Evolutionary conservation across 2,113 vertebrate species (phyloP), one percentile per base, ranked within the genome.

Genomic region (Carlito syrichta): DNA sequence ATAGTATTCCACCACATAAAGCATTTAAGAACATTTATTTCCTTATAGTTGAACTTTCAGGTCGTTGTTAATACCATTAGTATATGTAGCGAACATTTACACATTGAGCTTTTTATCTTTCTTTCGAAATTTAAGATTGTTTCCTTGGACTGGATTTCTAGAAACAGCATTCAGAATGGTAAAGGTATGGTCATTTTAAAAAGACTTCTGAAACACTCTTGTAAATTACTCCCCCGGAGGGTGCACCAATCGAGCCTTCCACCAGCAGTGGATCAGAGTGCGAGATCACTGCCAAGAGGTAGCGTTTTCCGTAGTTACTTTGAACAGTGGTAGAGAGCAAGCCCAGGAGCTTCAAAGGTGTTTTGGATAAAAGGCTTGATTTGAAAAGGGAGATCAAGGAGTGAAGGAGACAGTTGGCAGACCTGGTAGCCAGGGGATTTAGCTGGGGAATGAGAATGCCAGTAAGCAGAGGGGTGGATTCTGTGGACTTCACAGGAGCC

Each of bases 171-270:
- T 73, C n/a, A 88, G 63, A 50, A 83, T 10, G 88, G 69, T 62
- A 76, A 62, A 76, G 19, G 4, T 56, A n/a, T 1, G 30, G 56
- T 32, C 62, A 45, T 92, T 74, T 38, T 16, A 23, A 68, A 56
- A 73, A 81, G 88, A 63, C 56, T 92, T 68, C 54, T 43, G 74
- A 83, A 83, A n/a, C 52, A 4, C 6, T 74, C 56, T 68, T 79
- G 69, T 82, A 62, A 92, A 66, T 89, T 62, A 87, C 88, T 86
- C 71, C 87, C 76, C 71, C 45, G 45, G 77, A 79, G 45, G 13
- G 27, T 32, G 3, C 4, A 56, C 66, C 56, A 45, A 35, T 83
- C 58, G 50, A 50, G 68, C 77, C 85, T 91, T 86, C 62, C 62
- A 20, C 84, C 23, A 13, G 45, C 1, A 0, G 23, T 1, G 43